Percentiles rank a stretch among this genome's conserved stretches.
phyloP scores from a whole-genome alignment of 1,140 invertebrate species.

The Nymphalis io region DNA sequence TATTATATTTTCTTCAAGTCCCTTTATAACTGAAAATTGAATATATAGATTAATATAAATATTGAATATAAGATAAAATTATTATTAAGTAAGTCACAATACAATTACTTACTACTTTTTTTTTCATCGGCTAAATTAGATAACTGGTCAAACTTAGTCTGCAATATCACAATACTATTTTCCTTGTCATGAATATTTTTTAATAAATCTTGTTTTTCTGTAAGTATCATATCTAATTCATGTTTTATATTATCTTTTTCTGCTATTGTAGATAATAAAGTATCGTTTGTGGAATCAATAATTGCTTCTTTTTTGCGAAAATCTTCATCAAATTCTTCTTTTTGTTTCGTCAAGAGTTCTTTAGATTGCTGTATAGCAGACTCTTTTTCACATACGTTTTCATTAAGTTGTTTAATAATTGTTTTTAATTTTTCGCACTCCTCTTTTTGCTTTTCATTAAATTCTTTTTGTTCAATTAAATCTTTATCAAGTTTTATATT shows the following conservation, averaged over 20 bases:
- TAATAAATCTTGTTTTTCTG: conserved; percentile 20
- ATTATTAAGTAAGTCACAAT: neutral
- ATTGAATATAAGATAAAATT: conserved; percentile 1
- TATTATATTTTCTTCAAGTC: conserved; percentile 36
- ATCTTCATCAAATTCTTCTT: conserved; percentile 33
- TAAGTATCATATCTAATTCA: conserved; percentile 12
- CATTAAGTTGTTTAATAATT: conserved; percentile 24
- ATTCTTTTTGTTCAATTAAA: conserved; percentile 26
- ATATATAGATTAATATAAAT: conserved; percentile 1
- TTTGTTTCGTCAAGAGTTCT: conserved; percentile 20
- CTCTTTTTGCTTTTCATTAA: conserved; percentile 21
- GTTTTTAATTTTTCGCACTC: conserved; percentile 32
- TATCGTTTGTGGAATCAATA: conserved; percentile 24
- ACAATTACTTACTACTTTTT: conserved; percentile 21
- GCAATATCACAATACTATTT: conserved; percentile 16
- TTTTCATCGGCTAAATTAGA: conserved; percentile 17
- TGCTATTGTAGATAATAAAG: conserved; percentile 11
- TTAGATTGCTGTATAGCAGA: conserved; percentile 15
- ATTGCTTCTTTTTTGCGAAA: conserved; percentile 36
- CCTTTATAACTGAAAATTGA: conserved; percentile 36
- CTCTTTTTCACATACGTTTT: conserved; percentile 22
- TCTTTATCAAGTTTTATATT: conserved; percentile 20
- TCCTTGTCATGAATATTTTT: conserved; percentile 19
- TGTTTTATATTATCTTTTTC: conserved; percentile 27
- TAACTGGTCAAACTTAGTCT: conserved; percentile 30